Conservation (phyloP, 2,113 vertebrate genomes). For the Tachuris rubrigastra region DNA sequence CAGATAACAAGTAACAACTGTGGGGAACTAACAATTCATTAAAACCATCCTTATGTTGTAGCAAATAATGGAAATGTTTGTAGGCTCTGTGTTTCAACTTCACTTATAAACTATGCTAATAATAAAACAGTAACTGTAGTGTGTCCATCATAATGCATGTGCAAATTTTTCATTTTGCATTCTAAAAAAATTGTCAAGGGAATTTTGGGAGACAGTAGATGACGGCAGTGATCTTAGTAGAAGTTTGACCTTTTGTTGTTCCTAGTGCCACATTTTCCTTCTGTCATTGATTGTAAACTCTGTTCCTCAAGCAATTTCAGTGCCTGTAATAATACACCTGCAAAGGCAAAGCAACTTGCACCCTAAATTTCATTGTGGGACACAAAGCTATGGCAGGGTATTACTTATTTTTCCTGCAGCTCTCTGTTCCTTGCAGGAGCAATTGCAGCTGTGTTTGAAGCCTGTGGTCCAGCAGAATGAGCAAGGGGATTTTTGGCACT, state of each 20-base stretch:
- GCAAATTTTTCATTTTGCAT: neutral
- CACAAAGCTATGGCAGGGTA: neutral
- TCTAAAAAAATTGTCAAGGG: neutral
- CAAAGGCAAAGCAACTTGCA: neutral
- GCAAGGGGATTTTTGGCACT: neutral
- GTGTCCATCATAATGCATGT: neutral
- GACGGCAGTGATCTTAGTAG: neutral
- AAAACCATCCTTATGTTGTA: conserved; percentile 10
- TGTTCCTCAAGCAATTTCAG: neutral
- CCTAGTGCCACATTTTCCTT: neutral
- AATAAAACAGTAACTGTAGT: neutral
- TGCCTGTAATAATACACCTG: neutral
- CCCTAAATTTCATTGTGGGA: neutral
- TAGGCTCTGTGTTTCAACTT: conserved; percentile 20
- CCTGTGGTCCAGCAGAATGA: neutral
- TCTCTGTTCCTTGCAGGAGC: neutral
- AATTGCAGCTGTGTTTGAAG: neutral
- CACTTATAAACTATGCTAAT: neutral
- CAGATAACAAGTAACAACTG: neutral
- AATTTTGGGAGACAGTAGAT: neutral
- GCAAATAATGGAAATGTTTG: neutral
- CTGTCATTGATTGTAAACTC: neutral
- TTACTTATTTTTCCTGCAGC: neutral
- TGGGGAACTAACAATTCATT: neutral
- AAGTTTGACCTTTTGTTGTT: neutral